Conservation (phyloP, 2,797 vertebrate genomes). For the Sebastes hopkinsi region DNA sequence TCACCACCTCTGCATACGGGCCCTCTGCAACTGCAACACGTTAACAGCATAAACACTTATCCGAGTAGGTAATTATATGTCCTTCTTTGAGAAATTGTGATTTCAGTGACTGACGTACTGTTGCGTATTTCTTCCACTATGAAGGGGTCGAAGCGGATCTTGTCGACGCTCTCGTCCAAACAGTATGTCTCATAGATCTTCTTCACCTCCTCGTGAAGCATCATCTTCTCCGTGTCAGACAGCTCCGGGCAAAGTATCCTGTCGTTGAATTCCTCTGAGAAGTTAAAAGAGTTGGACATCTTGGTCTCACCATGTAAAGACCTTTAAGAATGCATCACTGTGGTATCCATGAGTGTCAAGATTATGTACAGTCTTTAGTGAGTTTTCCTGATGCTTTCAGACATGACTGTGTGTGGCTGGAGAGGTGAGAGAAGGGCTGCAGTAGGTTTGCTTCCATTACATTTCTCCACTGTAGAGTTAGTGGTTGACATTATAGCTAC, state of each 20-base stretch:
- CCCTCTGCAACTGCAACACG: constrained; percentile 92
- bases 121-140: constrained; percentile 96
- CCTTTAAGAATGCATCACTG: background rate
- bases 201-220: constrained; percentile 94
- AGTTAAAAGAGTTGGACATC: constrained; percentile 10
- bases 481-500: background rate
- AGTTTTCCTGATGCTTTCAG: background rate
- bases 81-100: background rate
- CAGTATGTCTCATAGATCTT: constrained; percentile 97
- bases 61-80: background rate
- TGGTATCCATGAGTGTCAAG: background rate
- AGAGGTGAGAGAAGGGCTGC: background rate
- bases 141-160: constrained; percentile 95
- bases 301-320: background rate
- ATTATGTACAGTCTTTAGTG: background rate
- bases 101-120: constrained; percentile 81
- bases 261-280: constrained; percentile 96
- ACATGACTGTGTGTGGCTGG: background rate
- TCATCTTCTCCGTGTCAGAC: constrained; percentile 88
- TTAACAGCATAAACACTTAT: background rate
- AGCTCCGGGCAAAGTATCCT: constrained; percentile 93
- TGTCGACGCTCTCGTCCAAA: constrained; percentile 96
- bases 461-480: background rate
- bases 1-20: constrained; percentile 90
- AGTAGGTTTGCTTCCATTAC: background rate